Percentiles rank a stretch among this genome's conserved stretches.
Evolutionary conservation across 37 sponge, comb jelly and placozoan species (phyloP).

Genomic region (Halisarca cf. caerulea): DNA sequence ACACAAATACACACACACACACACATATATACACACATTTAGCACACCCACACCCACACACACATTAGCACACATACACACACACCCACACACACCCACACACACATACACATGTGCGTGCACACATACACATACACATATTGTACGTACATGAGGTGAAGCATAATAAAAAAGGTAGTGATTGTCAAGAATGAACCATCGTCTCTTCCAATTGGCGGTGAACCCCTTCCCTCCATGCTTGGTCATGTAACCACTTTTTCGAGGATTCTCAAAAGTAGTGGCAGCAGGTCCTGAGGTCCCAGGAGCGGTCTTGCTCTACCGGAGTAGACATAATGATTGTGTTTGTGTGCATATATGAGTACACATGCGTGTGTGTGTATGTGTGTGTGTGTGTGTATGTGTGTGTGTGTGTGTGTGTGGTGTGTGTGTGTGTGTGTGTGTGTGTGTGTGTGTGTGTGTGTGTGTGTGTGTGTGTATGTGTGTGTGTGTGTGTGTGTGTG

Average conservation of each 20-base stretch:
- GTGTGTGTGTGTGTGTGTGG: conserved; percentile 30
- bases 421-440: conserved; percentile 22
- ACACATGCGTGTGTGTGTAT: conserved; percentile 14
- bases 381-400: conserved; percentile 20
- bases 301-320: no score
- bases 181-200: conserved; percentile 78
- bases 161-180: conserved; percentile 88
- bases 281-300: conserved; percentile 53
- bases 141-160: conserved; percentile 52
- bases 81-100: conserved; percentile 10
- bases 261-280: conserved; percentile 57
- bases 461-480: conserved; percentile 16
- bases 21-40: not conserved
- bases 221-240: conserved; percentile 82
- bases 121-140: not conserved
- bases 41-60: not conserved
- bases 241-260: conserved; percentile 75
- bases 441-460: conserved; percentile 8
- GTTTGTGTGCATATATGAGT: conserved; percentile 17
- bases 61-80: conserved; percentile 6
- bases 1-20: not conserved
- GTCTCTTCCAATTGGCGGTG: conserved; percentile 76
- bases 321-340: not conserved
- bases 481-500: conserved; percentile 32
- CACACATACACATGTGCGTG: not conserved